Conservation (phyloP, 2,113 vertebrate genomes). For the Diadophis punctatus region DNA sequence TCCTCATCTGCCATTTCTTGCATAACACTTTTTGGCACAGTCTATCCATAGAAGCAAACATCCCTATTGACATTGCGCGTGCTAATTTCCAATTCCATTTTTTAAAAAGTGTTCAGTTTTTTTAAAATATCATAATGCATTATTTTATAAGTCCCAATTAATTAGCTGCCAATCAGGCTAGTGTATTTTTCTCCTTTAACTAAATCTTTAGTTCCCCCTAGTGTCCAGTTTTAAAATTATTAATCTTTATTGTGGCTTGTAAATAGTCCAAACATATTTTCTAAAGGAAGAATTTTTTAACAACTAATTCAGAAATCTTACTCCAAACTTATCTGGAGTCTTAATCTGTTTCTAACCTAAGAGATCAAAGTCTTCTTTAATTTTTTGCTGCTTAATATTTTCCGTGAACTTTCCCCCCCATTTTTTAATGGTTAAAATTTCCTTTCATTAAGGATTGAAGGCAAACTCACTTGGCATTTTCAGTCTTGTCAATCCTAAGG, state of each 20-base stretch:
- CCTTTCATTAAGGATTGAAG: no score
- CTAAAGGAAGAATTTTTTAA: not conserved
- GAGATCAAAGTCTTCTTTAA: not conserved
- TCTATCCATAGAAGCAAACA: not conserved
- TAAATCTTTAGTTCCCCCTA: not conserved
- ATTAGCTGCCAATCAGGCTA: not conserved
- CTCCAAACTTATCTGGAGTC: not conserved
- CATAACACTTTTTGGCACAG: not conserved
- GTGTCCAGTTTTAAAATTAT: not conserved
- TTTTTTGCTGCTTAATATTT: not conserved
- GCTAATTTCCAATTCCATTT: not conserved
- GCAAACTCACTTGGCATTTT: no score
- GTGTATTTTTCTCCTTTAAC: not conserved
- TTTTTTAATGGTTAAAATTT: no score
- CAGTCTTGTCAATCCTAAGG: no score
- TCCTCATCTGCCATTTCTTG: not conserved
- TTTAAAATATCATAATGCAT: not conserved
- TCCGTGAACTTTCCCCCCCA: no score
- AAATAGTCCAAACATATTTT: not conserved
- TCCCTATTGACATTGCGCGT: not conserved
- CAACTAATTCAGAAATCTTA: not conserved
- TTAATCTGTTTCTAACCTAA: not conserved
- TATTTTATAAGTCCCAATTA: not conserved
- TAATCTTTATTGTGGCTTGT: not conserved
- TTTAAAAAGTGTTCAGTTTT: not conserved